phyloP scores from a whole-genome alignment of 2,888 invertebrate genomes.

The Nemurella pictetii region DNA sequence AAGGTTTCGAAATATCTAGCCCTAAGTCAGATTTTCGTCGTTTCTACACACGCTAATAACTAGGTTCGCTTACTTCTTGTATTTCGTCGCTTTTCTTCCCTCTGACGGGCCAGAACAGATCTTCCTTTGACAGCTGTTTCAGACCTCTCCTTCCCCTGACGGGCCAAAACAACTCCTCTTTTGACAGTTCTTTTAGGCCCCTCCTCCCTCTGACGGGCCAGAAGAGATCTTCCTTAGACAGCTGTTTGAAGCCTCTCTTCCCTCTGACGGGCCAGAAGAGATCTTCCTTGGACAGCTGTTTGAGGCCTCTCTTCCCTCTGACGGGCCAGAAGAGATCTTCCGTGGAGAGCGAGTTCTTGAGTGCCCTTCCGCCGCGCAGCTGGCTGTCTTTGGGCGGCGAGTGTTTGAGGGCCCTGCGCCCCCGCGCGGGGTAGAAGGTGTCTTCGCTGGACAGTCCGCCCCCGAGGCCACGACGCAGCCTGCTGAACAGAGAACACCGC shows the following conservation, averaged over 20 bases:
- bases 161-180: slow-evolving; percentile 40
- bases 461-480: slow-evolving; percentile 33
- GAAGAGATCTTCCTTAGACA: slow-evolving; percentile 36
- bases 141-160: slow-evolving; percentile 33
- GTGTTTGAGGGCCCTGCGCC: slow-evolving; percentile 32
- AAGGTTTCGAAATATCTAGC: too few species aligned
- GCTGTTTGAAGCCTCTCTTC: slow-evolving; percentile 4
- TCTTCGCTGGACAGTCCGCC: slow-evolving; percentile 25
- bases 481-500: background rate
- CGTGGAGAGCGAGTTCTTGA: slow-evolving; percentile 9
- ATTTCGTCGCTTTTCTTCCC: slow-evolving; percentile 34
- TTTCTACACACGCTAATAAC: too few species aligned
- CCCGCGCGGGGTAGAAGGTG: slow-evolving; percentile 42
- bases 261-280: slow-evolving; percentile 40
- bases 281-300: background rate
- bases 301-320: slow-evolving; percentile 29
- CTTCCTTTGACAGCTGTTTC: slow-evolving; percentile 12
- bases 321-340: slow-evolving; percentile 41
- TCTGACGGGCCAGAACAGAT: slow-evolving; percentile 39
- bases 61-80: background rate
- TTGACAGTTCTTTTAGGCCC: slow-evolving; percentile 9
- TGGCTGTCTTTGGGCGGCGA: slow-evolving; percentile 29
- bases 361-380: slow-evolving; percentile 37
- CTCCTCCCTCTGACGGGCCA: slow-evolving; percentile 41
- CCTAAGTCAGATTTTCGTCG: too few species aligned